These are phyloP conservation scores for Myotis brandtii DNA, from an alignment of 2,113 vertebrate genomes.

Conservation along the genomic window DNA sequence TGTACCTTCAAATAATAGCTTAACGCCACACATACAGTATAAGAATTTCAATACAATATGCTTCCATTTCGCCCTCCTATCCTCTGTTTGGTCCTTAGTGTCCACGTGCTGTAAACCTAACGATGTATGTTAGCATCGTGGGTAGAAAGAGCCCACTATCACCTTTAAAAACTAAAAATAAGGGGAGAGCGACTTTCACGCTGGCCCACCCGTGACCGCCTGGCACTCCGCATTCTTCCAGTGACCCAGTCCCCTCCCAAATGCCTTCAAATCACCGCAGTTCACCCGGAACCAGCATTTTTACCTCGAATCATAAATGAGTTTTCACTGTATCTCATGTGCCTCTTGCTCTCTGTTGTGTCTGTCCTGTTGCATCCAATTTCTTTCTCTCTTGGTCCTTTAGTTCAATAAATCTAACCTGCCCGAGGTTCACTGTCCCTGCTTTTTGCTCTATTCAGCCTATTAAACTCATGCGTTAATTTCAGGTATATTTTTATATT, in stretches of 20 bases:
- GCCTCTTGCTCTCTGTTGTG: not conserved
- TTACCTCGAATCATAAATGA: not conserved
- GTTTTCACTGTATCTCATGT: not conserved
- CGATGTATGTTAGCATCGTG: not conserved
- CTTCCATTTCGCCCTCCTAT: not conserved
- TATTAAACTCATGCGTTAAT: not conserved
- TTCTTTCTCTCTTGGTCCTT: not conserved
- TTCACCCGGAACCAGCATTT: not conserved
- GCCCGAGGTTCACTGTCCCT: not conserved
- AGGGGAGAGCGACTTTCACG: not conserved
- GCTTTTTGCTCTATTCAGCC: not conserved
- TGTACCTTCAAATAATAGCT: not conserved
- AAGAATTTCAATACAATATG: not conserved
- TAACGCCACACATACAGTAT: not conserved
- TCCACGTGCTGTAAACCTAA: not conserved
- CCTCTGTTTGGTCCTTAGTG: not conserved
- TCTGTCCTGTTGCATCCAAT: not conserved
- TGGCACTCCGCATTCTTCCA: not conserved
- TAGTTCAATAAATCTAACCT: not conserved
- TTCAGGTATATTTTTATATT: not conserved
- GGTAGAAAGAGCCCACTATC: not conserved
- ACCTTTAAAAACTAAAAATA: not conserved
- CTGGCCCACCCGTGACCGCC: not conserved
- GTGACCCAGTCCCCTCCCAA: not conserved
- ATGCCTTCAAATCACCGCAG: not conserved